Percentiles rank a stretch among this genome's conserved stretches.
These are phyloP conservation scores for Eumaeus atala DNA, from an alignment of 1,140 invertebrate genomes.

Conservation along the genomic window DNA sequence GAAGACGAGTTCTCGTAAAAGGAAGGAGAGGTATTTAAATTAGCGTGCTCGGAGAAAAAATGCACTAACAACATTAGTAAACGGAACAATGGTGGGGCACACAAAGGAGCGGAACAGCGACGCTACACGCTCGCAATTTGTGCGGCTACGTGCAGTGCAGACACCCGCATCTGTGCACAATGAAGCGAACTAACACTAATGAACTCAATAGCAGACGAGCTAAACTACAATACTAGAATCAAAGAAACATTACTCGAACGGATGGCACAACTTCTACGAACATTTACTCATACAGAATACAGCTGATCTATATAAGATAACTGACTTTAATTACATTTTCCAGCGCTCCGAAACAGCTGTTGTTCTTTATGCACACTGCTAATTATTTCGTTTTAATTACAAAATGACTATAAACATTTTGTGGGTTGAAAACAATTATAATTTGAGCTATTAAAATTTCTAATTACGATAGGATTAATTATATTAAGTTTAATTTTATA, in stretches of 20 bases:
- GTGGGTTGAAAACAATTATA: too few species aligned
- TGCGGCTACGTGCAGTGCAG: constrained; percentile 18
- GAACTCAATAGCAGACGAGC: constrained; percentile 24
- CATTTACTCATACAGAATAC: constrained; percentile 2
- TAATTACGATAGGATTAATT: too few species aligned
- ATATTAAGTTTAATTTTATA: too few species aligned
- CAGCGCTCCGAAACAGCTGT: constrained; percentile 1
- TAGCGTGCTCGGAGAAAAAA: constrained; percentile 70
- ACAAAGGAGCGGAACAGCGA: constrained; percentile 51
- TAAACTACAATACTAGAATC: constrained; percentile 26
- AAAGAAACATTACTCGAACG: constrained; percentile 25
- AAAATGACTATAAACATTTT: too few species aligned
- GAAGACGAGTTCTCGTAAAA: constrained; percentile 68
- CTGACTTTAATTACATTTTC: constrained; percentile 11
- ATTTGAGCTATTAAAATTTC: too few species aligned
- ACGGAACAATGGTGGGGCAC: constrained; percentile 62
- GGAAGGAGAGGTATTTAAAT: constrained; percentile 72
- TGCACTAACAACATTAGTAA: constrained; percentile 73
- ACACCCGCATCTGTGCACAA: constrained; percentile 33
- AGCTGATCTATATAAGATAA: constrained; percentile 6
- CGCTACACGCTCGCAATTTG: constrained; percentile 27
- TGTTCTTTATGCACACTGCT: constrained; percentile 1
- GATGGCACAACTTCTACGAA: constrained; percentile 1
- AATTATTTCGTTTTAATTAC: not conserved
- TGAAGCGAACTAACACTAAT: constrained; percentile 35